Base-by-base conservation (phyloP, 2,888 invertebrate genomes). In the Aspidiotus rigidus region DNA sequence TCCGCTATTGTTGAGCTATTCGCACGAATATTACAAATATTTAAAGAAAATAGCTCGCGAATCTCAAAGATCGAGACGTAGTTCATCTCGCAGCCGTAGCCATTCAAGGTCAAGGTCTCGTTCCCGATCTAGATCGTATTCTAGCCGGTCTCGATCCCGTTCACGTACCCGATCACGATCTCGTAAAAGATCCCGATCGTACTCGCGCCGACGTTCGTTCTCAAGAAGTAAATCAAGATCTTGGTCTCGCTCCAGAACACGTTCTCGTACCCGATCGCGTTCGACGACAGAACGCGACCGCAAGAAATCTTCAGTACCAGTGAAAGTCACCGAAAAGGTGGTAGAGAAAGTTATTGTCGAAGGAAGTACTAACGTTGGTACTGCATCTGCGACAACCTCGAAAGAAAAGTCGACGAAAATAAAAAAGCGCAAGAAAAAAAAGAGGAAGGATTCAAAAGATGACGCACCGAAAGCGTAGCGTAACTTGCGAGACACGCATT, bases 41-140 rank as follows among this genome's bases (percentile, higher is more conserved):
- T 85, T 85, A 73, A 83, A 84, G 63, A 84, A 81, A 74, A 78
- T 86, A 49, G 53, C 67, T n/a, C 67, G 67, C 41, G 79, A 82
- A 56, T 82, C 82, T 81, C 69, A 80, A 78, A 59, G 60, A 49
- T 67, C 67, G 3, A 39, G 59, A 39, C 54, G 55, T 11, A 64
- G 64, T 40, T 55, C 64, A 7, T 55, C 40, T 39, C 28, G 28
- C 28, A 41, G 54, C n/a, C 53, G 64, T 13, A 64, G 64, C n/a
- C 54, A 64, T 41, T 67, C 67, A 11, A 59, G 60, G 15, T 59
- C 59, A n/a, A 57, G 59, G 39, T 64, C 64, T 1, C 72, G 80
- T 79, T 73, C 79, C 80, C 72, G 81, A 82, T 73, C 74, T 79
- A 75, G 76, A 61, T 76, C 73, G 56, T 28, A 28, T 28, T 69